Evolutionary conservation across 1,140 invertebrate genomes (phyloP).

Genomic region (Paramacrobiotus metropolitanus): DNA sequence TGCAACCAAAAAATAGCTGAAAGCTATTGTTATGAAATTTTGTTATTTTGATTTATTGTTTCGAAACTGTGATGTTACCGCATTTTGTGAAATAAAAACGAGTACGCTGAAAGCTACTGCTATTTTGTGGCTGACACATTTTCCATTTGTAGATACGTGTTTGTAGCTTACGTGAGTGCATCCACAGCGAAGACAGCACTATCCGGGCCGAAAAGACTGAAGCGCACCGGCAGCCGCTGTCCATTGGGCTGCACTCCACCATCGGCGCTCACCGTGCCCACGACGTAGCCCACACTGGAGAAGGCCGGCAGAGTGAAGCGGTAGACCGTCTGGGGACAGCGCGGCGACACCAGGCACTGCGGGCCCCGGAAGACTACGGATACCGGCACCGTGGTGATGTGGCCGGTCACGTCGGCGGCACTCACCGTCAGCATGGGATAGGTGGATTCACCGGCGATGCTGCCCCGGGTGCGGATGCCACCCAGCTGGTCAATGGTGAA

Average conservation of each 20-base stretch:
- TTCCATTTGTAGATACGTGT: neutral
- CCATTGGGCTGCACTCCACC: neutral
- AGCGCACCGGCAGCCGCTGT: neutral
- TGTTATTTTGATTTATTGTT: too few species aligned
- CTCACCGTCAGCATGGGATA: neutral
- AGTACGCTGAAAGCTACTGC: too few species aligned
- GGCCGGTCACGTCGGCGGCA: neutral
- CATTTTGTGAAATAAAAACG: too few species aligned
- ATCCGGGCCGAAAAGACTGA: neutral
- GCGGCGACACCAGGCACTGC: neutral
- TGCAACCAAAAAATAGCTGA: too few species aligned
- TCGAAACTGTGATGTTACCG: too few species aligned
- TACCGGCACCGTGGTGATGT: neutral
- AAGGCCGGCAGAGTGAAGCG: neutral
- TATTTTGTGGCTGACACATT: too few species aligned
- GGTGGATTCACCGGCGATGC: neutral
- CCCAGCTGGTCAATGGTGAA: conserved; percentile 1
- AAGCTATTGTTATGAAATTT: too few species aligned
- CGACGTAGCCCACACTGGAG: neutral
- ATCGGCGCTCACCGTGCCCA: neutral
- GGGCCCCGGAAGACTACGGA: neutral
- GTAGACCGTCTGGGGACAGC: neutral
- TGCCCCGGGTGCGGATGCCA: neutral
- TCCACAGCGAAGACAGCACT: neutral
- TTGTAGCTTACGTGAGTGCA: neutral